Evolutionary conservation across 2,113 vertebrate genomes (phyloP), one percentile per base, ranked within the genome.

Genomic region (Anhinga anhinga): DNA sequence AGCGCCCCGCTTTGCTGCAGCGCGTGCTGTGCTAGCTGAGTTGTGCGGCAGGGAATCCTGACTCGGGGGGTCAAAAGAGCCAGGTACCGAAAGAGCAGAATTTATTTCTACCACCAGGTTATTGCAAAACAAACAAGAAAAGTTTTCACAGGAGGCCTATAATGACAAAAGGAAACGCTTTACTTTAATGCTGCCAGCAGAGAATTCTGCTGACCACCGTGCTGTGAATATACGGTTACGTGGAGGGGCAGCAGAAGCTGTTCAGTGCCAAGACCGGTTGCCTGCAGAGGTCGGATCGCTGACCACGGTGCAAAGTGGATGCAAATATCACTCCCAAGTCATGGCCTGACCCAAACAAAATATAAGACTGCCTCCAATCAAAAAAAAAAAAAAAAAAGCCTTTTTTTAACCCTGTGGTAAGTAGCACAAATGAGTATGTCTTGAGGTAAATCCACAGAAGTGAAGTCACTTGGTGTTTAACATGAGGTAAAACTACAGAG

Each of bases 401-500:
- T 69, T n/a, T 47, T 40, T 59, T 82, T 45, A 13, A 67, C 22
- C 25, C 34, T 6, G 20, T 3, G 2, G 5, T 76, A 74, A 84
- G 69, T 27, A 76, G 70, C 66, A 55, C 61, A 93, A 87, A 72
- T 58, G 59, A 86, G 88, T 18, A 11, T 52, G 71, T 81, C 88
- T 66, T 88, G 88, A 93, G 88, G 88, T 71, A 92, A 95, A 96
- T 34, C 42, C 90, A 88, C 87, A 80, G 70, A 80, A 86, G 53
- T 50, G 62, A 88, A 90, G 86, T 27, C 2, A 1, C 44, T 88
- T 55, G 11, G 11, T 74, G 74, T 88, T 90, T 55, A 81, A 70
- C 0, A 2, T 10, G 34, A 93, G 27, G 76, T 73, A 50, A 58
- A 92, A 70, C 36, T 67, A 38, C 36, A 8, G 30, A 90, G 30